Conservation (phyloP, 2,888 invertebrate species). For the Fragum fragum region DNA sequence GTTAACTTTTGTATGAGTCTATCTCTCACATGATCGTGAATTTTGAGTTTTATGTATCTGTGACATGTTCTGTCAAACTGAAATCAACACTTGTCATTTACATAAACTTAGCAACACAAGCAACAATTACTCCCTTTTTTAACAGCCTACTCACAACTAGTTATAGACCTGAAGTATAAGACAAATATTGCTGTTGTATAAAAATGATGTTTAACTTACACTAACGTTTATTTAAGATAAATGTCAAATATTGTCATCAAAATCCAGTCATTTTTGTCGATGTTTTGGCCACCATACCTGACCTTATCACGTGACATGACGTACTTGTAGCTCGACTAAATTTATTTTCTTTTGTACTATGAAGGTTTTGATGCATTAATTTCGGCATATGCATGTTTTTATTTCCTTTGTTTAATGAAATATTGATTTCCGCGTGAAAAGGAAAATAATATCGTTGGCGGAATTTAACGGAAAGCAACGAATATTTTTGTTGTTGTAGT, state of each 20-base stretch:
- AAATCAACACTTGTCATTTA: slow-evolving; percentile 30
- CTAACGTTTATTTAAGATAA: neutral
- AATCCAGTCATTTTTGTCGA: slow-evolving; percentile 41
- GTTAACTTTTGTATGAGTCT: no score
- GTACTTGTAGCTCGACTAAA: slow-evolving; percentile 4
- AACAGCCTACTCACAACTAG: neutral
- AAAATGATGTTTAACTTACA: slow-evolving; percentile 3
- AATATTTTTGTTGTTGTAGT: slow-evolving; percentile 3
- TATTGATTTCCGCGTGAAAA: no score
- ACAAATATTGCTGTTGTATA: neutral
- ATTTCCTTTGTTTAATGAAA: no score
- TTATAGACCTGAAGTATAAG: neutral
- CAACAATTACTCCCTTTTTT: neutral
- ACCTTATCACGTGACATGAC: slow-evolving; percentile 67
- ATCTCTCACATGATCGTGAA: no score
- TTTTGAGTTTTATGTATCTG: no score
- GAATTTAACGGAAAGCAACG: slow-evolving; percentile 26
- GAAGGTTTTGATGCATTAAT: no score
- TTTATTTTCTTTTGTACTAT: slow-evolving; percentile 5
- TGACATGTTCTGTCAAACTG: slow-evolving; percentile 25
- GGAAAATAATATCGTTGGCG: neutral
- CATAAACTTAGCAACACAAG: slow-evolving; percentile 13
- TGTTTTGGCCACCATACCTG: slow-evolving; percentile 72
- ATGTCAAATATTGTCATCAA: slow-evolving; percentile 9
- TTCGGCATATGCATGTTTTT: no score